Evolutionary conservation across 2,797 vertebrate species (phyloP).

Genomic region (Melanotaenia pygmaea): DNA sequence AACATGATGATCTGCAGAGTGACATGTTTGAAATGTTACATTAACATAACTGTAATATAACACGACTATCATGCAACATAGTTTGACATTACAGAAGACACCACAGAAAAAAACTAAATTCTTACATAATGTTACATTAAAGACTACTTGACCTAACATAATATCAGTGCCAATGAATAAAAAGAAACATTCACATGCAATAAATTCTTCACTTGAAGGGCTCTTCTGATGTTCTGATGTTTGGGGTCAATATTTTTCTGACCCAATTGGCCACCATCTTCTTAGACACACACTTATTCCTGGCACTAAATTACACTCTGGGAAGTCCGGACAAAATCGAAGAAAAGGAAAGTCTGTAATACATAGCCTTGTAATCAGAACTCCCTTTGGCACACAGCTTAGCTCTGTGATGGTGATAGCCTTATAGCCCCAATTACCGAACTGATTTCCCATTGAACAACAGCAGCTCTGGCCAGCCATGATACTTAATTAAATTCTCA

Average conservation of each 20-base stretch:
- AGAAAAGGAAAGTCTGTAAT: slow-evolving; percentile 62
- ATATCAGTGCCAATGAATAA: background rate
- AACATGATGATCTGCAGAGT: too few species aligned
- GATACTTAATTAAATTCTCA: slow-evolving; percentile 63
- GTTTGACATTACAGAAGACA: too few species aligned
- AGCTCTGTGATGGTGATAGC: slow-evolving; percentile 46
- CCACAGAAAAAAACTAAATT: too few species aligned
- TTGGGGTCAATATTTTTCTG: slow-evolving; percentile 9
- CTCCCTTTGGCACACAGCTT: slow-evolving; percentile 53
- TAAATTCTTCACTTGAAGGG: slow-evolving; percentile 26
- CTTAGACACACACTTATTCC: slow-evolving; percentile 17
- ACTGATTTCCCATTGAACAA: slow-evolving; percentile 75
- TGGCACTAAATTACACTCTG: slow-evolving; percentile 41
- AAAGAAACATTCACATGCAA: background rate
- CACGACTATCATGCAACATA: background rate
- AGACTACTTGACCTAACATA: background rate
- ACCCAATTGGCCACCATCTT: slow-evolving; percentile 14
- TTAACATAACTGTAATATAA: background rate
- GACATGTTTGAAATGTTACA: too few species aligned
- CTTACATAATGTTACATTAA: too few species aligned
- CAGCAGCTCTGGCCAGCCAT: slow-evolving; percentile 53
- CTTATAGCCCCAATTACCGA: slow-evolving; percentile 73
- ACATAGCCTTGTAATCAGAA: slow-evolving; percentile 62
- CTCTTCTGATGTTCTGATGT: slow-evolving; percentile 32
- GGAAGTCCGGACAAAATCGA: slow-evolving; percentile 26